Evolutionary conservation across 2,113 vertebrate genomes (phyloP).

Genomic region (Cebus imitator): DNA sequence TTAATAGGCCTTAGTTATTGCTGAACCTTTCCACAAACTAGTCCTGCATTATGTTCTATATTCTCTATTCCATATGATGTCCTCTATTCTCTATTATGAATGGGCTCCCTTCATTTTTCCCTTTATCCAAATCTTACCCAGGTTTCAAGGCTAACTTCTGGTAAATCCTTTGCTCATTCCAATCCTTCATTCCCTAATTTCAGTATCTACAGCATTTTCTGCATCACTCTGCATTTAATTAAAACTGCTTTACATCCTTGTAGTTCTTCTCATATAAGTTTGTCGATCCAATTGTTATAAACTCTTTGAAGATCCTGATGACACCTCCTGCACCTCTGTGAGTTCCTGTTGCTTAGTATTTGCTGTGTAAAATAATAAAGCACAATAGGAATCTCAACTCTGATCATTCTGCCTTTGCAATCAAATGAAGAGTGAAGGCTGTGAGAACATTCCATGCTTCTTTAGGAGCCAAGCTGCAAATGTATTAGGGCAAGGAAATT

Average conservation of each 20-base stretch:
- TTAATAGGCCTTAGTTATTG: background rate
- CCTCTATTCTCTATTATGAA: background rate
- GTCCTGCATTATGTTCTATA: background rate
- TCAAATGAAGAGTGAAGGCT: background rate
- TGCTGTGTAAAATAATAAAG: background rate
- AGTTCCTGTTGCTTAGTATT: background rate
- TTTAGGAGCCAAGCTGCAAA: conserved; percentile 14
- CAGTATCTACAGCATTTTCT: background rate
- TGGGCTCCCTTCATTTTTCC: background rate
- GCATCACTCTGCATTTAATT: background rate
- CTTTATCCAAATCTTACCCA: background rate
- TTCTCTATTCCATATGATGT: background rate
- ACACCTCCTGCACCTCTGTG: background rate
- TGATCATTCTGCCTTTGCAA: background rate
- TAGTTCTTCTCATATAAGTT: background rate
- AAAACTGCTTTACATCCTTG: background rate
- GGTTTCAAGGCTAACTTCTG: background rate
- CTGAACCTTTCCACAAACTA: background rate
- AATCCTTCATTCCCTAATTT: background rate
- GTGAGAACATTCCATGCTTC: background rate
- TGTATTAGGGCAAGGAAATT: background rate
- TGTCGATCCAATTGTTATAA: background rate
- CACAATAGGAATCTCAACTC: background rate
- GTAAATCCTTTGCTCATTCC: background rate
- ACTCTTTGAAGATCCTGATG: background rate